A percentile compares a stretch with the other conserved stretches of the same genome.
These are phyloP conservation scores for Ploceus nigricollis DNA, from an alignment of 2,113 vertebrate species.

Conservation along the genomic window DNA sequence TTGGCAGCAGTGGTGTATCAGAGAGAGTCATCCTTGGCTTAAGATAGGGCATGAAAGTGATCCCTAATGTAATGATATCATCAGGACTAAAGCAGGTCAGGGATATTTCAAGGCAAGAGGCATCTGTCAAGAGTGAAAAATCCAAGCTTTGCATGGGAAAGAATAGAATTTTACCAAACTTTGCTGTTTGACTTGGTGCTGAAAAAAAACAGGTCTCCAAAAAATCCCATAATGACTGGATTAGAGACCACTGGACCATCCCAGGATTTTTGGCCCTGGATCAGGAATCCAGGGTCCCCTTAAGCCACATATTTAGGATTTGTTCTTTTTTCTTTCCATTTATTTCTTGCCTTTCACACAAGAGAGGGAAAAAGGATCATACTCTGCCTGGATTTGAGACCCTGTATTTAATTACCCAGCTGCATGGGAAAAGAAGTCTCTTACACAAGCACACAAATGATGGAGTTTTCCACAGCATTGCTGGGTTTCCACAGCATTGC, in stretches of 20 bases:
- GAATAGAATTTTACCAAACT: not conserved
- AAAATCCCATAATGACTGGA: not conserved
- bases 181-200: not conserved
- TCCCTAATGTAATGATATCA: not conserved
- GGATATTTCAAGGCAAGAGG: constrained; percentile 24
- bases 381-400: not conserved
- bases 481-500: not conserved
- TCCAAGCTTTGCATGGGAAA: not conserved
- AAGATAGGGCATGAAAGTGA: constrained; percentile 13
- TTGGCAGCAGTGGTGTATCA: not conserved
- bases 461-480: not conserved
- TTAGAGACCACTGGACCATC: not conserved
- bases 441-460: not conserved
- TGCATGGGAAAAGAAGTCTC: not conserved
- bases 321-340: not conserved
- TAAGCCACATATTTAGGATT: not conserved
- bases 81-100: constrained; percentile 4
- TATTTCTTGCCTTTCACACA: not conserved
- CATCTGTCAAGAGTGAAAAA: not conserved
- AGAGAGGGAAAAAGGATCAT: not conserved
- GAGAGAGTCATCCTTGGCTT: constrained; percentile 29
- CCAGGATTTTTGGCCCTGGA: not conserved
- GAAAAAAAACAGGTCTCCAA: not conserved
- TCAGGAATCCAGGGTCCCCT: not conserved
- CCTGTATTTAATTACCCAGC: not conserved